Evolutionary conservation across 1,140 invertebrate genomes (phyloP).

Genomic region (Ceratina calcarata): DNA sequence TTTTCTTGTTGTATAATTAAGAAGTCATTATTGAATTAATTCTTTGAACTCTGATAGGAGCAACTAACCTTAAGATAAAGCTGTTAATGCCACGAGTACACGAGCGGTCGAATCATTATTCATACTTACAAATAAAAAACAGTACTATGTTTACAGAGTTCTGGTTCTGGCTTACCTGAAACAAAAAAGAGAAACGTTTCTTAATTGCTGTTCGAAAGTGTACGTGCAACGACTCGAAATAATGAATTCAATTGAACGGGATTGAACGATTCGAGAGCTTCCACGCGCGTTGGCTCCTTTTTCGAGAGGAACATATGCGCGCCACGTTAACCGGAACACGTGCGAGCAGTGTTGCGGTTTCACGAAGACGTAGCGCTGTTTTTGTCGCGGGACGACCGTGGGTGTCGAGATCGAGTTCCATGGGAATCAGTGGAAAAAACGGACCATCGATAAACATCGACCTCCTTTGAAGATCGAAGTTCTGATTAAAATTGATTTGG

Average conservation of each 20-base stretch:
- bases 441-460: background rate
- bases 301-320: slow-evolving; percentile 36
- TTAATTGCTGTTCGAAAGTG: slow-evolving; percentile 1
- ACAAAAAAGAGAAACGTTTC: slow-evolving; percentile 33
- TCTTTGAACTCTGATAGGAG: background rate
- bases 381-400: slow-evolving; percentile 36
- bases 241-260: slow-evolving; percentile 25
- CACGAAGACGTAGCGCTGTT: slow-evolving; percentile 36
- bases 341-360: slow-evolving; percentile 44
- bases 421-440: slow-evolving; percentile 47
- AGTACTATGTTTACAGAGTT: slow-evolving; percentile 3
- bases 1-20: too few species aligned
- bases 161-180: slow-evolving; percentile 52
- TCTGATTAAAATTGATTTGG: background rate
- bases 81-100: background rate
- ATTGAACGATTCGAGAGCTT: slow-evolving; percentile 41
- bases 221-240: background rate
- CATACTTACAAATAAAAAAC: slow-evolving; percentile 44
- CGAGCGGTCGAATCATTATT: slow-evolving; percentile 10
- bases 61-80: slow-evolving; percentile 4
- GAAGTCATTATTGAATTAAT: background rate
- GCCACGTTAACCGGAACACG: slow-evolving; percentile 41
- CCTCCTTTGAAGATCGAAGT: too few species aligned
- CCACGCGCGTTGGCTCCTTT: slow-evolving; percentile 36
- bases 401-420: slow-evolving; percentile 28